Conservation (phyloP, 1,140 invertebrate genomes). For the Probaryconus sp. region DNA sequence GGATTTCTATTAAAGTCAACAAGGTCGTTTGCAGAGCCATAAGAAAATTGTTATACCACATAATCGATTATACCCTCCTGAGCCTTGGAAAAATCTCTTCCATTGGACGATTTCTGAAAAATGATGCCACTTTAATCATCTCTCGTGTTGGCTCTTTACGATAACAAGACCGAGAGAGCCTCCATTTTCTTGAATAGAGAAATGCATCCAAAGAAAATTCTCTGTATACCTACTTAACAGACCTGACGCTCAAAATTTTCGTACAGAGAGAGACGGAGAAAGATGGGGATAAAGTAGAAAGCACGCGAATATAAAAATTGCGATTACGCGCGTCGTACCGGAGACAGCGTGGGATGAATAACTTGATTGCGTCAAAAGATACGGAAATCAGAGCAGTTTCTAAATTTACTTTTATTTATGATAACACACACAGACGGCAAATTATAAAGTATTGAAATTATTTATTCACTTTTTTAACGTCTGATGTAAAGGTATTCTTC, state of each 20-base stretch:
- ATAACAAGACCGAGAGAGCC: constrained; percentile 30
- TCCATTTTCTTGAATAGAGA: constrained; percentile 32
- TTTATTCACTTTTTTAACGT: no score
- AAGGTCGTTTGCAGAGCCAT: constrained; percentile 8
- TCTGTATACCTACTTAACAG: constrained; percentile 35
- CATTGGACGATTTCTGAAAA: constrained; percentile 13
- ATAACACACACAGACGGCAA: no score
- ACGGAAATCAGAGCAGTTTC: not conserved
- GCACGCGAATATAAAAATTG: constrained; percentile 32
- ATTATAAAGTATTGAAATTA: no score
- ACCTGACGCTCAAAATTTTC: constrained; percentile 25
- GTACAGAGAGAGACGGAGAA: constrained; percentile 19
- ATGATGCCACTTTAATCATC: constrained; percentile 25
- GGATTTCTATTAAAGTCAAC: constrained; percentile 17
- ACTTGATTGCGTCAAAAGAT: constrained; percentile 32
- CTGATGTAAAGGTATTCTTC: no score
- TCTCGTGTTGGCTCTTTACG: constrained; percentile 12
- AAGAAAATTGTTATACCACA: constrained; percentile 25
- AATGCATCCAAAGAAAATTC: constrained; percentile 31
- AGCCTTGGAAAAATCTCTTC: no score
- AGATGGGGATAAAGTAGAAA: no score
- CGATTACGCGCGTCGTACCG: constrained; percentile 3
- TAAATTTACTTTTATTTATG: no score
- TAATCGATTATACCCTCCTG: constrained; percentile 25
- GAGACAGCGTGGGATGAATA: constrained; percentile 20